These are phyloP conservation scores for Melanotaenia trifasciata DNA, from an alignment of 2,797 vertebrate genomes.

Conservation along the genomic window DNA sequence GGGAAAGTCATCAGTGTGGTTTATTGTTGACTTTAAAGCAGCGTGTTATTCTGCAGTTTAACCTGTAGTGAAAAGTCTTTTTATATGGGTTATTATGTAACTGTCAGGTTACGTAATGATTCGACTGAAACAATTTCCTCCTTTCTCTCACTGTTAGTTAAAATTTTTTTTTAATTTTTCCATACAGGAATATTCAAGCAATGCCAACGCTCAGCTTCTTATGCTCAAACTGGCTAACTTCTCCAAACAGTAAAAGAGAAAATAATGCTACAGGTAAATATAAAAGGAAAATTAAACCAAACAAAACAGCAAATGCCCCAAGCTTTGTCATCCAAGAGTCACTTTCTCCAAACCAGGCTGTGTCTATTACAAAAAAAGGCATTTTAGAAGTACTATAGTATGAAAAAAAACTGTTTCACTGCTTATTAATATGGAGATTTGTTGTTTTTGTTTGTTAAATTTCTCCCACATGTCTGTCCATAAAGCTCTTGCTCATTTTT, in stretches of 20 bases:
- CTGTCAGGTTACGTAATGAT: constrained; percentile 31
- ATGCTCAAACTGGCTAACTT: background rate
- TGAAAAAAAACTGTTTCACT: no score
- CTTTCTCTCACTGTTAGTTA: constrained; percentile 9
- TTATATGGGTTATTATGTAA: constrained; percentile 45
- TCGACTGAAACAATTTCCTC: constrained; percentile 16
- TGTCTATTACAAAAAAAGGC: no score
- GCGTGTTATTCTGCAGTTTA: constrained; percentile 31
- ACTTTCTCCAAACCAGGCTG: no score
- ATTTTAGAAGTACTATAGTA: no score
- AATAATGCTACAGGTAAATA: background rate
- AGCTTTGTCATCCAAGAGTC: no score
- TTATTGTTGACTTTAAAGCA: constrained; percentile 32
- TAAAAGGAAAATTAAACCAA: background rate
- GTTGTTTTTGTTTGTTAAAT: background rate
- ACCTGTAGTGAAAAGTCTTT: constrained; percentile 23
- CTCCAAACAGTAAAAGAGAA: background rate
- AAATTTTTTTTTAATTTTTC: background rate
- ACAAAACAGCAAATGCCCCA: no score
- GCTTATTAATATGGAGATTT: no score
- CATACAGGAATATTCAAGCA: background rate
- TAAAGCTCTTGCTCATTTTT: background rate
- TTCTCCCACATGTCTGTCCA: background rate
- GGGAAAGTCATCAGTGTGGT: constrained; percentile 16
- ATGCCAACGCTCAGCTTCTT: background rate